Percentiles rank a stretch among this genome's conserved stretches.
These are phyloP conservation scores for Lasioglossum baleicum DNA, from an alignment of 1,140 invertebrate genomes.

Conservation along the genomic window DNA sequence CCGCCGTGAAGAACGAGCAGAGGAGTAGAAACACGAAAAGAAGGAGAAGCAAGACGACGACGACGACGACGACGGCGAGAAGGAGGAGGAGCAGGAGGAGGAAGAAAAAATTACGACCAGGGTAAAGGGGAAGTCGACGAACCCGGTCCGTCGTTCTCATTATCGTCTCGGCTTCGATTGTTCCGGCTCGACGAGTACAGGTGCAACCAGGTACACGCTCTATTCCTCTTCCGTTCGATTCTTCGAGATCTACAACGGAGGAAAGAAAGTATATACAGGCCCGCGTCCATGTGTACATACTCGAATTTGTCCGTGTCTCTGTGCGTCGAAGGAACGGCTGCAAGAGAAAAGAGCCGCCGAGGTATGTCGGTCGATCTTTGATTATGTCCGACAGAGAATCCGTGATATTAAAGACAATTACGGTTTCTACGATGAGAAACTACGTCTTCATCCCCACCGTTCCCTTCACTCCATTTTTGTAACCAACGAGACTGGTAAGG, in stretches of 20 bases:
- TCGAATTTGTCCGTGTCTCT: slow-evolving; percentile 7
- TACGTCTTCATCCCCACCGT: slow-evolving; percentile 26
- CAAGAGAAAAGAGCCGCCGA: slow-evolving; percentile 12
- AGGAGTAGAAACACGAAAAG: not conserved
- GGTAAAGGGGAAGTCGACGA: slow-evolving; percentile 55
- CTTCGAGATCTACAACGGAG: slow-evolving; percentile 19
- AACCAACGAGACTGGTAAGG: no score
- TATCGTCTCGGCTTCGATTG: slow-evolving; percentile 68
- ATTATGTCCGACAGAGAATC: slow-evolving; percentile 56
- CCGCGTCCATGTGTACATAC: no score
- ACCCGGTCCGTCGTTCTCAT: slow-evolving; percentile 62
- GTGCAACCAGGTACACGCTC: slow-evolving; percentile 60
- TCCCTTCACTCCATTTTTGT: no score
- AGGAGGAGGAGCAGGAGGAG: slow-evolving; percentile 29
- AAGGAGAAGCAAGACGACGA: slow-evolving; percentile 6
- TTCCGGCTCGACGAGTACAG: slow-evolving; percentile 58
- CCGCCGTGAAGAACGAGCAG: slow-evolving; percentile 39
- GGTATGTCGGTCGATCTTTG: slow-evolving; percentile 53
- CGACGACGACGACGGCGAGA: no score
- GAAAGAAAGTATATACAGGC: not conserved
- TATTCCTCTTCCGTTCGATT: slow-evolving; percentile 52
- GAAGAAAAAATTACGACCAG: slow-evolving; percentile 56
- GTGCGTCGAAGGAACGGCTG: not conserved
- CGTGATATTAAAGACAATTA: slow-evolving; percentile 61
- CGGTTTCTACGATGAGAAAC: slow-evolving; percentile 41